phyloP scores from a whole-genome alignment of 2,888 invertebrate genomes.

The Gordius sp. region DNA sequence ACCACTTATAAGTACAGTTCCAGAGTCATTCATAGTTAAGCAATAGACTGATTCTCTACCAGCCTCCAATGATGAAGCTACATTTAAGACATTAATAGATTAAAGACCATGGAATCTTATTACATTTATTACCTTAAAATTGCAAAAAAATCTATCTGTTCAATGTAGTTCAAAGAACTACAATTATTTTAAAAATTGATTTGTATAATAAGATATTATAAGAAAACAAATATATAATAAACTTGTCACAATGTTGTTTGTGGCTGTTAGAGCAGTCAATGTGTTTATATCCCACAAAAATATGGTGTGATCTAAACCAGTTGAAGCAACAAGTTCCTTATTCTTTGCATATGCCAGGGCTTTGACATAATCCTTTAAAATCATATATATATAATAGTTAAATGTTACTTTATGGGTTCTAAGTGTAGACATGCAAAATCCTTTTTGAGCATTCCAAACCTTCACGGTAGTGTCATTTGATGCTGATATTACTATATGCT shows the following conservation, averaged over 20 bases:
- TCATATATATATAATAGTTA: neutral
- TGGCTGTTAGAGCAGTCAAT: conserved; percentile 76
- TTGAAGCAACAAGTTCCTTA: conserved; percentile 62
- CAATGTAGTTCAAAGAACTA: too few relatives aligned
- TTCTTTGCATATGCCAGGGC: conserved; percentile 88
- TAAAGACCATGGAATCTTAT: too few relatives aligned
- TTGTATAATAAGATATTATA: too few relatives aligned
- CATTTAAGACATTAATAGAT: conserved; percentile 19
- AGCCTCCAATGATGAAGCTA: conserved; percentile 73
- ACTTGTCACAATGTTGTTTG: conserved; percentile 94
- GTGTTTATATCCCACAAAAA: conserved; percentile 97
- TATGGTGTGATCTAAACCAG: conserved; percentile 77
- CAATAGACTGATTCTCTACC: conserved; percentile 96
- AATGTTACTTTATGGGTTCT: conserved; percentile 53
- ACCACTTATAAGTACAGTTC: conserved; percentile 78
- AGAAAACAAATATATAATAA: conserved; percentile 20
- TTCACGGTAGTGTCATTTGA: conserved; percentile 97
- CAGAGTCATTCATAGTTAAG: conserved; percentile 83
- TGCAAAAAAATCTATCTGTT: too few relatives aligned
- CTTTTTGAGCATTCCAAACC: conserved; percentile 97
- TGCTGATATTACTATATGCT: conserved; percentile 60
- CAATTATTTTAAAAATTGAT: too few relatives aligned
- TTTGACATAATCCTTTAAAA: conserved; percentile 58
- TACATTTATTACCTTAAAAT: too few relatives aligned
- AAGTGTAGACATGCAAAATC: conserved; percentile 92